Conservation (phyloP, 2,797 vertebrate genomes). For the Triplophysa yarkandensis region DNA sequence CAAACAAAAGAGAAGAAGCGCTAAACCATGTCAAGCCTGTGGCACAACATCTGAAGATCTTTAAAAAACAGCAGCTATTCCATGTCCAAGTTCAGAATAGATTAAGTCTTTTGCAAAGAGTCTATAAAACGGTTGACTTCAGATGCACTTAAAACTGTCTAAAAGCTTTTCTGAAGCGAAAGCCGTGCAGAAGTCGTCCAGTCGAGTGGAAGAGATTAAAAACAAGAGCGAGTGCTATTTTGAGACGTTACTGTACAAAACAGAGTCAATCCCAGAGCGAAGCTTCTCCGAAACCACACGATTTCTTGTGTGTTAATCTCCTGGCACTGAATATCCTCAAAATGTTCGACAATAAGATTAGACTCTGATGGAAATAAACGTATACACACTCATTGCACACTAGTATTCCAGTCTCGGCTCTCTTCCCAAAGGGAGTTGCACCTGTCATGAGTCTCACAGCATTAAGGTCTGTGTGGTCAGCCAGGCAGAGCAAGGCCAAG, state of each 20-base stretch:
- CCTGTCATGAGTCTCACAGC: constrained; percentile 29
- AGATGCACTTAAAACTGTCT: constrained; percentile 32
- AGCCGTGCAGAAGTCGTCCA: constrained; percentile 23
- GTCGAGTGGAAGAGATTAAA: constrained; percentile 33
- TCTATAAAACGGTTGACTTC: constrained; percentile 29
- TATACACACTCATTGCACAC: background rate
- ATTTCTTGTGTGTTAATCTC: background rate
- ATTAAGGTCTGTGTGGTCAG: background rate
- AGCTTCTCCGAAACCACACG: constrained; percentile 6
- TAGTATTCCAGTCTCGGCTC: background rate
- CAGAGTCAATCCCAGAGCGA: constrained; percentile 13
- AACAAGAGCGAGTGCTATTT: constrained; percentile 35
- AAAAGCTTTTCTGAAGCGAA: constrained; percentile 25
- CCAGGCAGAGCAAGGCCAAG: background rate
- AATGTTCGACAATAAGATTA: constrained; percentile 23
- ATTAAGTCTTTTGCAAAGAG: constrained; percentile 21
- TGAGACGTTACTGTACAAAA: constrained; percentile 22
- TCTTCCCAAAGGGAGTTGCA: constrained; percentile 9
- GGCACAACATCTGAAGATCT: constrained; percentile 7
- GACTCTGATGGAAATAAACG: background rate
- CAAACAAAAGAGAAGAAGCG: background rate
- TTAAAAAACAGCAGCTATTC: background rate
- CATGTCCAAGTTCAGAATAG: constrained; percentile 14
- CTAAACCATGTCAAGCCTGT: background rate
- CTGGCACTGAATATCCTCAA: constrained; percentile 12